Percentiles rank a stretch among this genome's conserved stretches.
These are phyloP conservation scores for Vicugna pacos DNA, from an alignment of 2,113 vertebrate genomes.

Conservation along the genomic window DNA sequence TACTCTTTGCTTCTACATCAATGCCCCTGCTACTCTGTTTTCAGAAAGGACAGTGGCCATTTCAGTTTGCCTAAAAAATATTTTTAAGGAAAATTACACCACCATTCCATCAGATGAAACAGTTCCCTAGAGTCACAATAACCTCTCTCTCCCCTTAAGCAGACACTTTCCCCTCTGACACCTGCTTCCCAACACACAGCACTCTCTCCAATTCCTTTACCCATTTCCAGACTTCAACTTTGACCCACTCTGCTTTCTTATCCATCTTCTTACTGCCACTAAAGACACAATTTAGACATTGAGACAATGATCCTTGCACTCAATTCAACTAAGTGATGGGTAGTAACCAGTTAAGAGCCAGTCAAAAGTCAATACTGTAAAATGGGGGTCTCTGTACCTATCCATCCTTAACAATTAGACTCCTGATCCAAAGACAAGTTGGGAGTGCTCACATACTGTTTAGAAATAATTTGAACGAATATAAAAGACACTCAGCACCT, in stretches of 20 bases:
- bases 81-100: constrained; percentile 35
- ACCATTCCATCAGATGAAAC: background rate
- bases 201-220: background rate
- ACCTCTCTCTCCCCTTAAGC: background rate
- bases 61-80: constrained; percentile 29
- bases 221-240: background rate
- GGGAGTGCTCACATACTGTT: background rate
- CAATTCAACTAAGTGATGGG: constrained; percentile 20
- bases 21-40: background rate
- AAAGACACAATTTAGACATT: constrained; percentile 2
- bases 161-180: background rate
- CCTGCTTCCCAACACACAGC: background rate
- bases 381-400: background rate
- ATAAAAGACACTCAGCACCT: background rate
- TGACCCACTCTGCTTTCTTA: background rate
- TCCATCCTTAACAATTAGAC: background rate
- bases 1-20: background rate
- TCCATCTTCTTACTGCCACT: constrained; percentile 30
- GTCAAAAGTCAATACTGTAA: background rate
- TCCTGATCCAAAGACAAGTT: background rate
- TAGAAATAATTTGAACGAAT: constrained; percentile 40
- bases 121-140: background rate
- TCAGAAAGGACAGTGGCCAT: constrained; percentile 16
- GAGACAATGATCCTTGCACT: background rate
- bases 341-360: constrained; percentile 14